phyloP scores from a whole-genome alignment of 2,797 vertebrate genomes.

The Allochrocebus solatus region DNA sequence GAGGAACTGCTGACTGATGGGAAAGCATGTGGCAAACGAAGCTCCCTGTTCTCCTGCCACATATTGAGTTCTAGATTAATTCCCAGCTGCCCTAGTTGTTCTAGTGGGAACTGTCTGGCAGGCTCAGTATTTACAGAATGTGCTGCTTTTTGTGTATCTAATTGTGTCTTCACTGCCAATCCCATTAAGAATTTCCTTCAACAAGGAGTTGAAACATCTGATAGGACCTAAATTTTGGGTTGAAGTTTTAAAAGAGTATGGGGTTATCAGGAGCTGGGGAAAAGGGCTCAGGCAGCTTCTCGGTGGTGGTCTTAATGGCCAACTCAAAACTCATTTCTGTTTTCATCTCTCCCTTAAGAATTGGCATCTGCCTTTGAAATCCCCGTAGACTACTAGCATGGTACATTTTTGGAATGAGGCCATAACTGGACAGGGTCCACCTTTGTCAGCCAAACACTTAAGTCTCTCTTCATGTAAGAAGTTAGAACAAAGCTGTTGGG shows the following conservation, averaged over 20 bases:
- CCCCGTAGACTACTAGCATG: background rate
- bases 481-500: constrained; percentile 33
- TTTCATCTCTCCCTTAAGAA: background rate
- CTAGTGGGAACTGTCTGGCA: background rate
- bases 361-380: constrained; percentile 2
- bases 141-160: constrained; percentile 28
- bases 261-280: background rate
- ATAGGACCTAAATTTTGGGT: background rate
- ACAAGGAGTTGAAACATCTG: constrained; percentile 10
- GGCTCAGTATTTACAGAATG: constrained; percentile 26
- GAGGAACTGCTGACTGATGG: background rate
- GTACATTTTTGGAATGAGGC: background rate
- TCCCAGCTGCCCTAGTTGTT: constrained; percentile 50
- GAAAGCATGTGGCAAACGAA: constrained; percentile 24
- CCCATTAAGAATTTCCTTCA: background rate
- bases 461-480: background rate
- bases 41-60: constrained; percentile 52
- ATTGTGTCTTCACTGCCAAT: background rate
- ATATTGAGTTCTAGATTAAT: constrained; percentile 34
- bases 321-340: background rate
- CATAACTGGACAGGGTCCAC: background rate
- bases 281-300: background rate
- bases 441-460: background rate
- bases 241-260: background rate
- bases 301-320: background rate